Base-by-base conservation (phyloP, 2,888 invertebrate genomes). In the Erebia ligea region DNA sequence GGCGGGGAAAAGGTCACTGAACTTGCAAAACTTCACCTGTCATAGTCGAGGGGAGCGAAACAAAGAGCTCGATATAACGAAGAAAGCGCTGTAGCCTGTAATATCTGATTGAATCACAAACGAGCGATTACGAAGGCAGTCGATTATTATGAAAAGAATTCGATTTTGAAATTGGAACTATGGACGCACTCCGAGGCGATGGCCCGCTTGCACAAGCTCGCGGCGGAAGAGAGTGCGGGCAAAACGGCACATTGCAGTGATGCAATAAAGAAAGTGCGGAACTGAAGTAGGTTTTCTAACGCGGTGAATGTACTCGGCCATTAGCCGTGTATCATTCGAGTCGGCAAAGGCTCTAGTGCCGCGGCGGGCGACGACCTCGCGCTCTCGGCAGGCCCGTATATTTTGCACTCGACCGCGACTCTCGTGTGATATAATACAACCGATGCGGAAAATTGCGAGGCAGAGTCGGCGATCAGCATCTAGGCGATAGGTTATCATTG, bases 261-360 rank as follows among this genome's bases (percentile, higher is more conserved):
- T 90, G 92, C 89, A 92, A 93, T 87, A 87, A 92, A 91, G 93
- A 93, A 92, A 93, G 92, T 91, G 89, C 92, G 92, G 92, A 92
- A 92, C 88, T 89, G 86, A 89, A 88, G 90, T 90, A 89, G 88
- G 86, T 91, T 91, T 91, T 91, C 90, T 91, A 91, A 84, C 86
- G 89, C 90, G 92, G 92, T 92, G 92, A 92, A 92, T 83, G 92
- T 91, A 91, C 92, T 88, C 84, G 83, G 82, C 86, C 84, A 90
- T 90, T 91, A 88, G 87, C 86, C 84, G 87, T 87, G 86, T 90
- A 90, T 90, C 87, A 89, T 88, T 88, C 82, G 86, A 84, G 84
- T 84, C 84, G 72, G 78, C 80, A 70, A 77, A 81, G 82, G 78
- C 80, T 82, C 74, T 69, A 74, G 76, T 74, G 75, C 76, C 77